Evolutionary conservation across 2,797 vertebrate species (phyloP).

Genomic region (Manis crassicaudata): DNA sequence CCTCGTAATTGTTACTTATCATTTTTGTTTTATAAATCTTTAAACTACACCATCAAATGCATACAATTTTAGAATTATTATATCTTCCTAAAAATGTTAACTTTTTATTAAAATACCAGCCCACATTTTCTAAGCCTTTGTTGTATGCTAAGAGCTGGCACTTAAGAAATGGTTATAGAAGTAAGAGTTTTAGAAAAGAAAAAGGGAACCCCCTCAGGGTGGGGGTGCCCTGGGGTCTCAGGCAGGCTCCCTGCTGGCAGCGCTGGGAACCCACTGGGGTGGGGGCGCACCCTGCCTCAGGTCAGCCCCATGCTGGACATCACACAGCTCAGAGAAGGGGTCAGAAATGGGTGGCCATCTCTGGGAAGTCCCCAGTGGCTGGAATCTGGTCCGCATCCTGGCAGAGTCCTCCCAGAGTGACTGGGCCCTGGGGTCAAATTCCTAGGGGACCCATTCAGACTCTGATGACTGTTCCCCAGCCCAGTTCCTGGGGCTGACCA

Average conservation of each 20-base stretch:
- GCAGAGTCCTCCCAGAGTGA: not conserved
- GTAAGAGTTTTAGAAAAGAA: not conserved
- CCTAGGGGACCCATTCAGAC: not conserved
- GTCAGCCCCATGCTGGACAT: not conserved
- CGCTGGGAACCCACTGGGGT: not conserved
- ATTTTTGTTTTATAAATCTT: not conserved
- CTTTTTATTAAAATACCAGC: conserved; percentile 7
- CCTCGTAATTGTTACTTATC: not conserved
- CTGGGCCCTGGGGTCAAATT: not conserved
- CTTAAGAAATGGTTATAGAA: not conserved
- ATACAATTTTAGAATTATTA: not conserved
- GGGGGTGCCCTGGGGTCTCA: not conserved
- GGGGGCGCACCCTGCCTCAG: not conserved
- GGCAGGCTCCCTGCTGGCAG: not conserved
- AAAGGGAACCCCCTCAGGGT: not conserved
- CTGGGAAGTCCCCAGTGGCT: not conserved
- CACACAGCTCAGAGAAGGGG: not conserved
- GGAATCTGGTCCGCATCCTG: not conserved
- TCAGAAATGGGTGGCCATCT: too few relatives aligned
- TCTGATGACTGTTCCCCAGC: not conserved
- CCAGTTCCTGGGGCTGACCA: not conserved
- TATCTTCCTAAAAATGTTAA: not conserved
- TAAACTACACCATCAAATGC: not conserved
- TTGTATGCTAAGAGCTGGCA: not conserved
- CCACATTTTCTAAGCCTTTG: not conserved